Evolutionary conservation across 2,113 vertebrate species (phyloP), one percentile per base, ranked within the genome.

Genomic region (Ammodytes dubius): DNA sequence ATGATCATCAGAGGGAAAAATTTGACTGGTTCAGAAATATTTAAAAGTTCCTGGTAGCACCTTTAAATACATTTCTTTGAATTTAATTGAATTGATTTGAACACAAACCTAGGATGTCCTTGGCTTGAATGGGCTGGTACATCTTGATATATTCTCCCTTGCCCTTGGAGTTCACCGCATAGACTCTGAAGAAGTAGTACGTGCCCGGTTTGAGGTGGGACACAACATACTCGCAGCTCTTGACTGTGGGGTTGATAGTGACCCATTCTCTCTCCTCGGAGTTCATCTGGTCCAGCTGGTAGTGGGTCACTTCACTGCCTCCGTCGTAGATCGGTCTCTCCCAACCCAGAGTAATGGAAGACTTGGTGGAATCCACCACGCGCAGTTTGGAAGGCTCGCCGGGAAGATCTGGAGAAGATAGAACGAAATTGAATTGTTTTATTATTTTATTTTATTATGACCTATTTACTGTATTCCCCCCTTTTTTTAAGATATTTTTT

Each of bases 161-260:
- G 83, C 98, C 97, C 76, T 96, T 96, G 93, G 90, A 95, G 88
- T 99, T 99, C 70, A 99, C 91, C 83, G 98, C 97, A 80, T 95
- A 97, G 3, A 99, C 97, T n/a, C 95, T 96, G 95, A 99, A 99
- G 88, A 92, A 99, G 91, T 99, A 99, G 87, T 97, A 96, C 61
- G 93, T 43, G 75, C 96, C 97, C 88, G 97, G 97, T 92, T 97
- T 97, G 81, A 99, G 96, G 74, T 96, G 95, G 35, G 97, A 95
- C 19, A 97, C 96, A 73, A 99, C 98, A 89, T 97, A 99, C 72
- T 99, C 98, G 35, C 97, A 98, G 82, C 96, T 95, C 91, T 97
- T 97, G 84, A 99, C 96, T 93, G 98, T 96, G 56, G 96, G 93
- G 91, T 97, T 98, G 77, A 97, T 96, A 72, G 94, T 90, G 52